Base-by-base conservation (phyloP, 2,888 invertebrate genomes). In the Coecobrya sp. region DNA sequence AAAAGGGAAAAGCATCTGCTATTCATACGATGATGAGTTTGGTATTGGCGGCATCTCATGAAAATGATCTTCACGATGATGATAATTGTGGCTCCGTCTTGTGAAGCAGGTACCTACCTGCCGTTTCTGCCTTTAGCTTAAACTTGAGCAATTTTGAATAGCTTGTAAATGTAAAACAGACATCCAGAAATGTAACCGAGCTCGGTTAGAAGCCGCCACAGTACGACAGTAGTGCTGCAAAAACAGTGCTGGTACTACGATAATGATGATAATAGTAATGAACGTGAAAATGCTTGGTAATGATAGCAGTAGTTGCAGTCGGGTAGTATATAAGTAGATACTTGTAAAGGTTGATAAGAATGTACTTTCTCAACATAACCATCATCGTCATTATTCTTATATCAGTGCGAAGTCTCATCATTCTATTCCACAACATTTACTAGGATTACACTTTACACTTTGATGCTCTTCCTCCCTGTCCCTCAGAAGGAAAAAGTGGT, bases 381-480 rank as follows among this genome's bases (percentile, higher is more conserved):
- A 59, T 73, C 42, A 42, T 27, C 16, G 16, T 49, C 49, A 79
- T 49, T 49, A 45, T 79, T 22, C 7, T 79, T 79, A 79, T 49
- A 49, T 79, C 76, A 25, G 76, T 25, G 4, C 11, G 16, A 2
- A n/a, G 36, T 27, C 86, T 73, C 70, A 49, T 84, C 89, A 90
- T 90, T 90, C 49, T 49, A 45, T 79, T 79, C 90, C 90, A 70
- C 52, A 25, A 86, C 90, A 90, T 90, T 90, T 90, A 27, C 59
- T 52, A 59, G 84, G 89, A 89, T 89, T 82, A 82, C 88, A 79
- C 36, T 70, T 70, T 70, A 36, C 70, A 30, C 36, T 36, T 30
- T 30, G 36, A 36, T 36, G 36, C 19, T 5, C 59, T 27, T 2
- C 22, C 22, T 22, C 45, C 42, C 22, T 19, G 25, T 68, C 36